Base-by-base conservation (phyloP, 2,888 invertebrate species). In the Dendrolimus pini region DNA sequence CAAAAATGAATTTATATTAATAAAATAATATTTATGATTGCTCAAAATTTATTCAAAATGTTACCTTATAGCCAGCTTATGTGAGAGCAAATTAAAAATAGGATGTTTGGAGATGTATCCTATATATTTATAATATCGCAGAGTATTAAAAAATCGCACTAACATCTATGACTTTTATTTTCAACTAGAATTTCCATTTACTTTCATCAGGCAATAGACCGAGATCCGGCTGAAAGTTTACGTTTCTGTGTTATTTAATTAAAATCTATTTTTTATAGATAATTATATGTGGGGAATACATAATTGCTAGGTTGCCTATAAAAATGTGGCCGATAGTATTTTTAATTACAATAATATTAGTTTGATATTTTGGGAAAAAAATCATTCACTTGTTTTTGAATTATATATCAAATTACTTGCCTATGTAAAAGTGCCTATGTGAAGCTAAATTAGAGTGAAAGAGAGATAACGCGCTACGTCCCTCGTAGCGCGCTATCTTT, bases 111-210 rank as follows among this genome's bases (percentile, higher is more conserved):
- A 80, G 73, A 75, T 77, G 80, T 81, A 83, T 80, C 77, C 78
- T 79, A 75, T 83, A 30, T 30, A 80, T 79, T 77, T 78, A 80
- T 81, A 80, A 76, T 75, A 77, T 75, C 78, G 74, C 80, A 79
- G 76, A 80, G 69, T 80, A 83, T 82, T 87, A 87, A 78, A 74
- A 82, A 77, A 74, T 83, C 78, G 75, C 84, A 85, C 82, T 83
- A 81, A 77, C 61, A 66, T 65, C 63, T 62, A 54, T 60, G 65
- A 61, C 70, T 79, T 78, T 81, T 65, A 75, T 77, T 78, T 70
- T 30, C 30, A 30, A 30, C 30, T 3, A 30, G 6, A 30, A 30
- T 30, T 6, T 30, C 30, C 30, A 41, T 53, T 12, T 52, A 53
- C n/a, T 7, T 10, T 12, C 42, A 13, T 47, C 53, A 53, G 18